Evolutionary conservation across 2,113 vertebrate species (phyloP).

Genomic region (Athene noctua): DNA sequence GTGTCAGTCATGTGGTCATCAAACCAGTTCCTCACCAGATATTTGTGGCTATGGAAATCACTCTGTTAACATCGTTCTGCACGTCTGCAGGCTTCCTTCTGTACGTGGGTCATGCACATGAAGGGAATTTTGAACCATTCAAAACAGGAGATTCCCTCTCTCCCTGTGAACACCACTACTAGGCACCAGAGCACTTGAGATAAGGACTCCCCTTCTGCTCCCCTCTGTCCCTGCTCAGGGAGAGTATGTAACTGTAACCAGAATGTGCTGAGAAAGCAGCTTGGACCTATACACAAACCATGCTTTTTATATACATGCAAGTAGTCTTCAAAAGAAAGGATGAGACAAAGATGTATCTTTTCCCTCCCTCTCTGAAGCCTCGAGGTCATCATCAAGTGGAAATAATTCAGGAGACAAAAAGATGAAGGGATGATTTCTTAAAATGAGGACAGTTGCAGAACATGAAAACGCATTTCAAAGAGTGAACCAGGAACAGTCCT

Average conservation of each 20-base stretch:
- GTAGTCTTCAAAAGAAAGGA: neutral
- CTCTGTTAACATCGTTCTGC: neutral
- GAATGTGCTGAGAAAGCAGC: neutral
- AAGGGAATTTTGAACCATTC: neutral
- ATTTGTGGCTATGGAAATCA: neutral
- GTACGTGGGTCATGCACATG: rapidly evolving
- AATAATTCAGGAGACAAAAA: neutral
- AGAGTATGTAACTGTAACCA: neutral
- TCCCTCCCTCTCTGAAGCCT: neutral
- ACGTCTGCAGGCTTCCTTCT: neutral
- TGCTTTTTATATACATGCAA: neutral
- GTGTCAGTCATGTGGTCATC: rapidly evolving
- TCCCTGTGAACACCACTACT: rapidly evolving
- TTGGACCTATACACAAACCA: neutral
- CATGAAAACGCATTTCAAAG: neutral
- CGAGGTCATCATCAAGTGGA: neutral
- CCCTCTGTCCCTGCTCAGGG: rapidly evolving
- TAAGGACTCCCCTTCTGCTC: rapidly evolving
- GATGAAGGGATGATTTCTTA: neutral
- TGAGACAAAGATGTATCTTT: neutral
- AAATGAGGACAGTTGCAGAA: neutral
- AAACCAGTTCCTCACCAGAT: neutral
- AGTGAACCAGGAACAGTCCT: neutral
- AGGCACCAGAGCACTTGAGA: too few species aligned
- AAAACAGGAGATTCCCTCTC: neutral